Evolutionary conservation across 2,113 vertebrate genomes (phyloP), one percentile per base, ranked within the genome.

Genomic region (Falcunculus frontatus): DNA sequence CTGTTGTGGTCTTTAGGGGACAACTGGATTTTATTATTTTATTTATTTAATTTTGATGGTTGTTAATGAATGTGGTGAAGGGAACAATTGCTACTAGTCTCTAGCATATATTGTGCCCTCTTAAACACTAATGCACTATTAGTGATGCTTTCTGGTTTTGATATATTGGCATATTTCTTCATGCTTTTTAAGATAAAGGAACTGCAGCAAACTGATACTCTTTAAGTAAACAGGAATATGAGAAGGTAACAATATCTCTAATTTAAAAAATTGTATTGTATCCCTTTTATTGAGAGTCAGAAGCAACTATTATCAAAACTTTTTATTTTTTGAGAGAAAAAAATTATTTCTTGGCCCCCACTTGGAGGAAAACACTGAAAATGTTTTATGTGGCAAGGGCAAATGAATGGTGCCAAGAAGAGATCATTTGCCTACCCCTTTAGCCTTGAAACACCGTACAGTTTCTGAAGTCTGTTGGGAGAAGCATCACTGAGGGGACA

Each of bases 341-440:
- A 55, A 12, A 1, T 1, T 0, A 6, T 4, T 16, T 49, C 67
- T 69, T 52, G 3, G 8, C 4, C 8, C 16, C 6, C 6, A 13
- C 7, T 23, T 41, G 6, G 6, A 29, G 9, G 11, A 60, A 47
- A 64, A 60, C 9, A 30, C 4, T 13, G 26, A 57, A 65, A 82
- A 64, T 26, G 0, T 65, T 89, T 93, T 47, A 65, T 75, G 7
- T 59, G 35, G 7, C 23, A 85, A 77, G 10, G 13, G 4, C 13
- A 84, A 90, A 69, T 14, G 11, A 65, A 21, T 7, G 47, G 7
- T 10, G 11, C 10, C 25, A 59, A 37, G 20, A 69, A 59, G 62
- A 72, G 16, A 53, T 57, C 0, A 0, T 23, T 33, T 87, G 29
- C 13, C 8, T 79, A 5, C 19, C 4, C 5, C 5, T 77, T 83